These are phyloP conservation scores for Lamellibrachia columna DNA, from an alignment of 2,888 invertebrate genomes.

Conservation along the genomic window DNA sequence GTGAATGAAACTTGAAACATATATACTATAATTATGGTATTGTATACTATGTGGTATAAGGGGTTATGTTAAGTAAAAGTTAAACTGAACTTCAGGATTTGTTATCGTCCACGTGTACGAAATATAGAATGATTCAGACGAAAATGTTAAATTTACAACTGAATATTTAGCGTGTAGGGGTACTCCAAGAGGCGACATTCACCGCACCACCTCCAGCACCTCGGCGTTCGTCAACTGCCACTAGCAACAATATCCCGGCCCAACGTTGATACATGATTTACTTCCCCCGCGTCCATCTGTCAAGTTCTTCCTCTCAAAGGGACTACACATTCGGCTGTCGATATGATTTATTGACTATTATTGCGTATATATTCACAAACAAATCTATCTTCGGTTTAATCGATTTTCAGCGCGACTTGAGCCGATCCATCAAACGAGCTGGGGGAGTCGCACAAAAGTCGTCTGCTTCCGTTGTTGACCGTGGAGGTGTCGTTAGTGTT, in stretches of 20 bases:
- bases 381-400: not conserved
- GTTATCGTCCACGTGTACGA: not conserved
- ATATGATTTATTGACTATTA: constrained; percentile 12
- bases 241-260: not conserved
- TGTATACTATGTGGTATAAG: too few relatives aligned
- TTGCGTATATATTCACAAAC: constrained; percentile 12
- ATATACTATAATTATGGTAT: too few relatives aligned
- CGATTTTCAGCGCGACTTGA: constrained; percentile 5
- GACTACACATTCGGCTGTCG: not conserved
- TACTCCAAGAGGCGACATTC: not conserved
- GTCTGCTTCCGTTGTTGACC: not conserved
- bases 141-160: not conserved
- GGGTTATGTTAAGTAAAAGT: too few relatives aligned
- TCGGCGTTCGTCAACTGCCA: not conserved
- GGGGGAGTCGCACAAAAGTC: not conserved
- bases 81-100: too few relatives aligned
- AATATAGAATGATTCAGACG: not conserved
- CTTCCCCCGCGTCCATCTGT: constrained; percentile 4
- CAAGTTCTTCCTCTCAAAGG: not conserved
- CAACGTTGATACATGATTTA: not conserved
- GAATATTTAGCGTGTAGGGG: not conserved
- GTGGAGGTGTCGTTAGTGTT: not conserved
- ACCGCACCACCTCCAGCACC: not conserved
- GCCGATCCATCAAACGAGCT: not conserved
- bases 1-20: too few relatives aligned